Percentiles rank a stretch among this genome's conserved stretches.
phyloP scores from a whole-genome alignment of 2,797 vertebrate species.

The Melanotaenia boesemani region DNA sequence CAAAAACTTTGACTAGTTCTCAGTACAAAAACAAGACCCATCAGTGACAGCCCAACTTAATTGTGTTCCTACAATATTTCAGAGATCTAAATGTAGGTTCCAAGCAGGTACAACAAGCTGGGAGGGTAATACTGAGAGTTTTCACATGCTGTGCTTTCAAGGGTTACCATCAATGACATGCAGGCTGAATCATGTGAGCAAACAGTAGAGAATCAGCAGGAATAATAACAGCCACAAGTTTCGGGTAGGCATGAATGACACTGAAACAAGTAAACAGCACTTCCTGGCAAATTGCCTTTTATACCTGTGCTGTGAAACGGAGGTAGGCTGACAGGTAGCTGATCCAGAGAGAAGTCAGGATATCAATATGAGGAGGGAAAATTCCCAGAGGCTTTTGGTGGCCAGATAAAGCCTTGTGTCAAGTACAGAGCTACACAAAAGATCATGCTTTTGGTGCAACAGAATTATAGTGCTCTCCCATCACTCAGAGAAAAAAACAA shows the following conservation, averaged over 20 bases:
- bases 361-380: slow-evolving; percentile 31
- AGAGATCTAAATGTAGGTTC: background rate
- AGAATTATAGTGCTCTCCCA: slow-evolving; percentile 13
- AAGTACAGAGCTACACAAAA: slow-evolving; percentile 4
- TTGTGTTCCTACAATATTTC: background rate
- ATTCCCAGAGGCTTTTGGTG: slow-evolving; percentile 20
- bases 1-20: background rate
- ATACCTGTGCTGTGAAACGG: slow-evolving; percentile 21
- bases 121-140: slow-evolving; percentile 1
- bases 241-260: slow-evolving; percentile 14
- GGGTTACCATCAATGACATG: slow-evolving; percentile 17
- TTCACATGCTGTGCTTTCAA: slow-evolving; percentile 9
- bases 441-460: background rate
- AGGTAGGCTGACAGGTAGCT: slow-evolving; percentile 57
- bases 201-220: slow-evolving; percentile 40
- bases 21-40: background rate
- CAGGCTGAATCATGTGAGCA: slow-evolving; percentile 10
- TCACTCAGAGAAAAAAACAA: slow-evolving; percentile 4
- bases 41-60: slow-evolving; percentile 13
- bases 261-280: slow-evolving; percentile 12
- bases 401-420: slow-evolving; percentile 45
- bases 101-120: slow-evolving; percentile 5
- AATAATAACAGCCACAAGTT: slow-evolving; percentile 43
- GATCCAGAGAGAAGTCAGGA: slow-evolving; percentile 27
- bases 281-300: slow-evolving; percentile 23